Evolutionary conservation across 2,888 invertebrate genomes (phyloP), one percentile per base, ranked within the genome.

Genomic region (Caenorhabditis zanzibari): DNA sequence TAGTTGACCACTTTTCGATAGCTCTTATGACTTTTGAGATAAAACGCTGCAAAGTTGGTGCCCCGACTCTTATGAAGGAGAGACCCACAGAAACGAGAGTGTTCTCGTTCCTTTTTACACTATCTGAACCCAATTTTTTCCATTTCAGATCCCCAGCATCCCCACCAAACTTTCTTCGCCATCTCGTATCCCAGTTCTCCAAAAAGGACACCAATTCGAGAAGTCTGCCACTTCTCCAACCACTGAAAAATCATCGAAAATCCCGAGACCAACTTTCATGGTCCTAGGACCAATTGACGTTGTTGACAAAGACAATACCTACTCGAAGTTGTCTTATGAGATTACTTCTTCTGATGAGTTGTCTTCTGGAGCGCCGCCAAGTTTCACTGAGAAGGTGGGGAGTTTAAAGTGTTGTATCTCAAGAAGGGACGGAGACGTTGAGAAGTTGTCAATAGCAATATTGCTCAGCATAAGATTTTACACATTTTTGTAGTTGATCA

Each of bases 121-220:
- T 49, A 19, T 49, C 49, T 26, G 9, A 14, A 26, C 1, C 1
- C 54, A 54, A 0, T 26, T 35, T 28, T 35, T 35, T 35, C 12
- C 56, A 32, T 49, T 64, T 38, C 54, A 74, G 74, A 56, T 75
- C 14, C 75, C 74, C 19, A 66, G 35, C n/a, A 16, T 38, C 4
- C 38, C 38, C 26, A 32, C 22, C 58, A 59, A 38, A 32, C 22
- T 35, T 10, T 63, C 73, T 22, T 28, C 64, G n/a, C n/a, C n/a
- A 24, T 75, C 75, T 16, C 68, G 61, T 44, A 81, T 81, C 41
- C 81, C 81, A 5, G 64, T 81, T n/a, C 49, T 75, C 19, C 74
- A 64, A 41, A 76, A 76, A 41, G 76, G 68, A 5, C 47, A 61
- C 28, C 26, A 59, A 14, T 49, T 38, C 16, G 58, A 71, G 28